These are phyloP conservation scores for Regulus satrapa DNA, from an alignment of 2,113 vertebrate species.

Conservation along the genomic window DNA sequence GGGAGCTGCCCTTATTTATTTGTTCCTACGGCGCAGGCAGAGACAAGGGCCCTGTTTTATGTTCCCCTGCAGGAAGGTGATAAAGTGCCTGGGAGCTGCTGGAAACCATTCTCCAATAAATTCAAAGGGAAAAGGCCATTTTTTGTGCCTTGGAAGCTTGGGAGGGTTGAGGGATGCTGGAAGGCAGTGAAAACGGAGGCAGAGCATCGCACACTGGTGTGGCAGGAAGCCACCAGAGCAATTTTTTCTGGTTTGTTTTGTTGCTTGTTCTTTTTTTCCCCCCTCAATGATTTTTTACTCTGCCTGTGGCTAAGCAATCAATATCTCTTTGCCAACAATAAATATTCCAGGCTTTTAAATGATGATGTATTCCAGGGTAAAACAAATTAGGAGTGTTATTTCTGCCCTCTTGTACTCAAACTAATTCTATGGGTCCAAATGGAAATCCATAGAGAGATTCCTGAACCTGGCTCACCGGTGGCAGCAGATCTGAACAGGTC, in stretches of 20 bases:
- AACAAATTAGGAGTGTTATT: neutral
- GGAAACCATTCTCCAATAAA: neutral
- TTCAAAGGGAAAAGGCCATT: conserved; percentile 16
- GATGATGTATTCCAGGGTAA: neutral
- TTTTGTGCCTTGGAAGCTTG: neutral
- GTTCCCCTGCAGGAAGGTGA: conserved; percentile 42
- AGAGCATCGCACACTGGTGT: accelerated
- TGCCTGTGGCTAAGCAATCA: conserved; percentile 12
- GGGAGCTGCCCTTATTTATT: conserved; percentile 43
- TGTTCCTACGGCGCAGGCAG: neutral
- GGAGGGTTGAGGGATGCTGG: neutral
- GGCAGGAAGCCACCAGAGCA: neutral
- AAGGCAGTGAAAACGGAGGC: neutral
- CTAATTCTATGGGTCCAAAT: neutral
- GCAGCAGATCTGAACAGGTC: neutral
- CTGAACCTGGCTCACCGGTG: accelerated
- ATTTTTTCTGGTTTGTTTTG: neutral
- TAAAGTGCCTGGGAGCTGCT: conserved; percentile 14
- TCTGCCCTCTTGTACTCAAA: neutral
- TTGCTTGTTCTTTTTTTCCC: neutral
- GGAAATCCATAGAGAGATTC: neutral
- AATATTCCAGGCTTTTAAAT: neutral
- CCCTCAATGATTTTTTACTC: conserved; percentile 28
- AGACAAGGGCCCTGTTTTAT: neutral
- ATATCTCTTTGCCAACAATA: conserved; percentile 3